These are phyloP conservation scores for Myodes glareolus DNA, from an alignment of 2,113 vertebrate genomes.

Conservation along the genomic window DNA sequence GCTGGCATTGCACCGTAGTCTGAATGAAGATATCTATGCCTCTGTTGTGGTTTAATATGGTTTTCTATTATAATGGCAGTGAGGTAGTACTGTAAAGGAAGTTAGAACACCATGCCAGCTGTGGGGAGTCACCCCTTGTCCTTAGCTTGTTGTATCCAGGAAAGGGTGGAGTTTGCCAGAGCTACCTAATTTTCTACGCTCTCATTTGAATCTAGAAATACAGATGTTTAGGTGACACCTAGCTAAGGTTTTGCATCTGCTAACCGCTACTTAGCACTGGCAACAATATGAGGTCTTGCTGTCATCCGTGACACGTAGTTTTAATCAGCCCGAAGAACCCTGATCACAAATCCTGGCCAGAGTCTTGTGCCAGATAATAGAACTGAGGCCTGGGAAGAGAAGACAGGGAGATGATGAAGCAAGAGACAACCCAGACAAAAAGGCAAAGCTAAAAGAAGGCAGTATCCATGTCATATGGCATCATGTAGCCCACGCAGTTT, in stretches of 20 bases:
- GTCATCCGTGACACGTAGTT: not conserved
- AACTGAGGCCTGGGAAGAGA: fast-evolving
- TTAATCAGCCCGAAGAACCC: not conserved
- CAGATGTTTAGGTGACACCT: not conserved
- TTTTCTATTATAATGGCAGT: too few species aligned
- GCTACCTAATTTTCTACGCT: not conserved
- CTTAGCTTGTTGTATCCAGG: not conserved
- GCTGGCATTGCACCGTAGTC: not conserved
- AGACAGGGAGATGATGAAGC: too few species aligned
- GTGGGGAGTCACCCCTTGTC: fast-evolving
- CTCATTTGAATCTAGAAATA: not conserved
- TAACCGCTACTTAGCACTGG: not conserved
- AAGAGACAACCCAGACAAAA: not conserved
- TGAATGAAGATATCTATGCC: not conserved
- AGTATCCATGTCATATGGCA: fast-evolving
- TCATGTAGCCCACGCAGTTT: not conserved
- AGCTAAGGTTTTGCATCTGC: not conserved
- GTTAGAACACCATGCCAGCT: fast-evolving
- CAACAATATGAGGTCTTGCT: fast-evolving
- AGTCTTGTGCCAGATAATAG: not conserved
- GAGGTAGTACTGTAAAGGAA: fast-evolving
- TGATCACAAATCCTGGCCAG: not conserved
- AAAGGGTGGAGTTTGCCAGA: not conserved
- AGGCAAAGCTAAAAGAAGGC: not conserved
- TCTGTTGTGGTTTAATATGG: not conserved